phyloP scores from a whole-genome alignment of 1,140 invertebrate genomes.

The Cherax destructor region DNA sequence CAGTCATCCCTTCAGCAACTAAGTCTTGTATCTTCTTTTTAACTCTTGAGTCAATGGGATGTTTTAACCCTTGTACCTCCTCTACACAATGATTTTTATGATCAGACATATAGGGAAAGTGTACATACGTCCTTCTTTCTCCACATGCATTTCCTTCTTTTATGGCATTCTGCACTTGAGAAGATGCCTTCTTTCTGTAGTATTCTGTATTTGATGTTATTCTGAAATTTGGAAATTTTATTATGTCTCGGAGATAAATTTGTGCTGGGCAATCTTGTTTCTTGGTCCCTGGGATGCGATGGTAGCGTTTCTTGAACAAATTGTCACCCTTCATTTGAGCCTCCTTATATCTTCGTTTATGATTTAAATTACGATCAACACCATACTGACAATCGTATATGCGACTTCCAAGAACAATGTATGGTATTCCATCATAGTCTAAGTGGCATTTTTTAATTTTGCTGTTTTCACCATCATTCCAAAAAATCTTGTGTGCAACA shows the following conservation, averaged over 20 bases:
- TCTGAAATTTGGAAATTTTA: slow-evolving; percentile 22
- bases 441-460: slow-evolving; percentile 5
- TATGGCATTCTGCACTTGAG: background rate
- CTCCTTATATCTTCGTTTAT: slow-evolving; percentile 20
- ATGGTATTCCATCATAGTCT: slow-evolving; percentile 7
- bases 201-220: slow-evolving; percentile 19
- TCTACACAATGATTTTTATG: background rate
- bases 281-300: slow-evolving; percentile 2
- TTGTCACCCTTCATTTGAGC: background rate
- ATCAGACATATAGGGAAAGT: background rate
- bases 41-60: background rate
- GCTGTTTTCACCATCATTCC: slow-evolving; percentile 19
- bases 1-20: slow-evolving; percentile 7
- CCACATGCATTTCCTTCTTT: slow-evolving; percentile 5
- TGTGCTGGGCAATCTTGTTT: slow-evolving; percentile 15
- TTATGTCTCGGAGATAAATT: slow-evolving; percentile 13
- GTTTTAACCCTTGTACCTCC: background rate
- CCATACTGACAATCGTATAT: slow-evolving; percentile 28
- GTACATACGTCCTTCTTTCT: slow-evolving; percentile 17
- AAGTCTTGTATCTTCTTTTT: slow-evolving; percentile 18
- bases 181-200: background rate
- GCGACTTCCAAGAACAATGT: slow-evolving; percentile 14
- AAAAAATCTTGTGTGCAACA: slow-evolving; percentile 3
- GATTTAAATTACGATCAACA: slow-evolving; percentile 15
- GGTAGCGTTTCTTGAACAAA: background rate